These are phyloP conservation scores for Neotragus moschatus DNA, from an alignment of 2,113 vertebrate species.

Conservation along the genomic window DNA sequence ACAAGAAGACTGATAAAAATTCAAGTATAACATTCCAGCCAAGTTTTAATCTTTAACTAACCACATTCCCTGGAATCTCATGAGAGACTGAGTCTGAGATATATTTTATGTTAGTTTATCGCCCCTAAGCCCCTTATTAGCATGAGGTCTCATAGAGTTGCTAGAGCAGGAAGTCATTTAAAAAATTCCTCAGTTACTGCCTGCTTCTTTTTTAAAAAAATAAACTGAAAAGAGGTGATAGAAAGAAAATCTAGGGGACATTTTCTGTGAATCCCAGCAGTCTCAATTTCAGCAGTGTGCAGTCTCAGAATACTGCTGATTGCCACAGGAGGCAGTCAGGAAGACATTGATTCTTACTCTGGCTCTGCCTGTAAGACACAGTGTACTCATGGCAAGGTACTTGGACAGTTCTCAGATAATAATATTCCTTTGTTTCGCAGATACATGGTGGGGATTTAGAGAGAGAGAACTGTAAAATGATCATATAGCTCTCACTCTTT, in stretches of 20 bases:
- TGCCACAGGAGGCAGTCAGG: background rate
- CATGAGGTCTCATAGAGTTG: background rate
- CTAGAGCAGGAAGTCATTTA: conserved; percentile 40
- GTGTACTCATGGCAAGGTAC: background rate
- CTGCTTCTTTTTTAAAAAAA: background rate
- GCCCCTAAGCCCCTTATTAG: background rate
- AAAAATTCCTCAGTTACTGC: conserved; percentile 25
- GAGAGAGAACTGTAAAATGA: conserved; percentile 1
- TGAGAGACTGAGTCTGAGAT: conserved; percentile 2
- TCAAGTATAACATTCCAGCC: conserved; percentile 3
- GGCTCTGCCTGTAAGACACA: background rate
- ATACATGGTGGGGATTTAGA: background rate
- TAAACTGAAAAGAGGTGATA: background rate
- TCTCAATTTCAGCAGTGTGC: background rate
- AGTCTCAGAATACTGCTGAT: background rate
- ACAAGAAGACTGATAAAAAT: conserved; percentile 23
- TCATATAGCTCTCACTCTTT: background rate
- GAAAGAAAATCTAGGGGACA: background rate
- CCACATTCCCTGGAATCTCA: background rate
- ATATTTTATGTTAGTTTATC: conserved; percentile 45
- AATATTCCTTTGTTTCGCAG: background rate
- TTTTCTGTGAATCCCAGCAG: background rate
- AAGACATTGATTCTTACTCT: background rate
- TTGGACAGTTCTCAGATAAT: background rate
- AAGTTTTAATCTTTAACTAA: conserved; percentile 30